Evolutionary conservation across 2,113 vertebrate genomes (phyloP).

Genomic region (Lasiurus cinereus): DNA sequence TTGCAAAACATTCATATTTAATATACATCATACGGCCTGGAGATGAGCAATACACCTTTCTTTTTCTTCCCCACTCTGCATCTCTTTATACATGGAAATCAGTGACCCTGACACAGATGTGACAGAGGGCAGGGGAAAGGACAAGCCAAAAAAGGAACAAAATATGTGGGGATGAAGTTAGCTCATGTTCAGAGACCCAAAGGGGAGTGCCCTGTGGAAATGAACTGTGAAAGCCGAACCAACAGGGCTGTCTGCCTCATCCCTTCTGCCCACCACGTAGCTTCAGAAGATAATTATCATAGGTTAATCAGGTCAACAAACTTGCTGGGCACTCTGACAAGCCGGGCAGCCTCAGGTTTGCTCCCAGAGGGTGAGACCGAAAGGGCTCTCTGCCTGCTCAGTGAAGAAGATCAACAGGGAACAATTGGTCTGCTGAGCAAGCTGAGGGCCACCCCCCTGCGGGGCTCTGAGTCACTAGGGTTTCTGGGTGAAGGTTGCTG

Average conservation of each 20-base stretch:
- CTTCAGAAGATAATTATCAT: slow-evolving; percentile 76
- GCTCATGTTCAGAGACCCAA: slow-evolving; percentile 65
- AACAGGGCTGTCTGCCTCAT: slow-evolving; percentile 63
- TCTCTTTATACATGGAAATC: slow-evolving; percentile 66
- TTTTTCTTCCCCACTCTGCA: slow-evolving; percentile 49
- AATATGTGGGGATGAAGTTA: slow-evolving; percentile 54
- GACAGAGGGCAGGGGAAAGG: slow-evolving; percentile 62
- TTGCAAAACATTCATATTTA: slow-evolving; percentile 58
- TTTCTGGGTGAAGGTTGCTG: neutral
- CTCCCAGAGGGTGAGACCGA: slow-evolving; percentile 47
- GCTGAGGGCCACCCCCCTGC: neutral
- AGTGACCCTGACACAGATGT: slow-evolving; percentile 52
- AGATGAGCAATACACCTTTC: slow-evolving; percentile 59
- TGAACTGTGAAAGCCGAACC: slow-evolving; percentile 65
- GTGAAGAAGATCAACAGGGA: slow-evolving; percentile 54
- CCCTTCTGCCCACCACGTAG: slow-evolving; percentile 54
- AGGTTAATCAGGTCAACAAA: slow-evolving; percentile 80
- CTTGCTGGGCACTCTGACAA: slow-evolving; percentile 76
- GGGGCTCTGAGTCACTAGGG: neutral
- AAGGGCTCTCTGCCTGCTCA: slow-evolving; percentile 54
- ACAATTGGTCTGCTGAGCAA: slow-evolving; percentile 35
- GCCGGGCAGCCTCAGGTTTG: slow-evolving; percentile 50
- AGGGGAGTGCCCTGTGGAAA: slow-evolving; percentile 65
- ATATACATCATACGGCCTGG: slow-evolving; percentile 60
- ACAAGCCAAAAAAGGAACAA: slow-evolving; percentile 48